Conservation (phyloP, 2,888 invertebrate species). For the Ptychoptera albimana region DNA sequence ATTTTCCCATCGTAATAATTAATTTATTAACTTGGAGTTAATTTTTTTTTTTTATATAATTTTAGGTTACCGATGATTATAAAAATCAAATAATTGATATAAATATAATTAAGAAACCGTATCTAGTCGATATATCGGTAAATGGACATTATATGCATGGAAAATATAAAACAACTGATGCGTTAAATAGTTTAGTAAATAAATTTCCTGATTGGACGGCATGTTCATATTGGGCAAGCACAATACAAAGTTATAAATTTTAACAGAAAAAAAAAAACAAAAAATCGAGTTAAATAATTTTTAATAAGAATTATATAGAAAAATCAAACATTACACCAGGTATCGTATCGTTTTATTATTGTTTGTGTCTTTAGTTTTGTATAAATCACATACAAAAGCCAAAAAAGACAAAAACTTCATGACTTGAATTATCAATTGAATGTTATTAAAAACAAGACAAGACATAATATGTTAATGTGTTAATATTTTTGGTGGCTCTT, state of each 20-base stretch:
- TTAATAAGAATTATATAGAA: no score
- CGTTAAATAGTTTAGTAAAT: slow-evolving; percentile 36
- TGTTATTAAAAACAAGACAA: no score
- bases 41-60: not conserved
- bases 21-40: not conserved
- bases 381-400: no score
- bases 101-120: no score
- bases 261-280: slow-evolving; percentile 18
- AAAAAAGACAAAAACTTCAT: no score
- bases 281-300: no score
- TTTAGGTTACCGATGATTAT: slow-evolving; percentile 7
- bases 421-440: no score
- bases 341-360: no score
- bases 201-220: slow-evolving; percentile 50
- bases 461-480: no score
- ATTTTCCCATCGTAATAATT: not conserved
- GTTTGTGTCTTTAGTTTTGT: no score
- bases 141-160: slow-evolving; percentile 44
- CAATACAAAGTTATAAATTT: slow-evolving; percentile 45
- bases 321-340: no score
- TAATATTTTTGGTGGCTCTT: no score
- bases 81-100: slow-evolving; percentile 5
- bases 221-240: slow-evolving; percentile 51
- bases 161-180: slow-evolving; percentile 32
- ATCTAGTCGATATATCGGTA: slow-evolving; percentile 36